These are phyloP conservation scores for Troides oblongomaculatus DNA, from an alignment of 2,888 invertebrate species.

Conservation along the genomic window DNA sequence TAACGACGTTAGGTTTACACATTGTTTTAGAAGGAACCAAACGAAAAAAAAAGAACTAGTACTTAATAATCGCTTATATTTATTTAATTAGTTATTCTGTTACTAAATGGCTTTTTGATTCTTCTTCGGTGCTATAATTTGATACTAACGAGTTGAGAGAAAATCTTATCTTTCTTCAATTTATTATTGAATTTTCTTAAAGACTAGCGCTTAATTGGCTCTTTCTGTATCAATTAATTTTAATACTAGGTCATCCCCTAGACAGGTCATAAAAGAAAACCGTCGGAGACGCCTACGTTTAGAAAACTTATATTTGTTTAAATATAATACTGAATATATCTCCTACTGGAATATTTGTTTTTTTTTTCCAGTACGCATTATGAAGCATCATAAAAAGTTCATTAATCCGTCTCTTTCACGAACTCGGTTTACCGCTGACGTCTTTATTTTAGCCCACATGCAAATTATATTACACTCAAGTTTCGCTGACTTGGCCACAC, in stretches of 20 bases:
- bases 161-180: too few relatives aligned
- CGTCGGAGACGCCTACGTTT: too few relatives aligned
- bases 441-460: conserved; percentile 62
- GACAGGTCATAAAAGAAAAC: too few relatives aligned
- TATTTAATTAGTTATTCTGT: too few relatives aligned
- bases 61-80: neutral
- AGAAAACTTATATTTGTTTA: neutral
- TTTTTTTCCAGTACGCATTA: neutral
- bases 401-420: conserved; percentile 21
- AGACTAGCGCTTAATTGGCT: too few relatives aligned
- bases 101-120: too few relatives aligned
- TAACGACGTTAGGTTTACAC: neutral
- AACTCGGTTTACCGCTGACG: conserved; percentile 48
- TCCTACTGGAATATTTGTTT: neutral
- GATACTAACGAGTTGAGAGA: too few relatives aligned
- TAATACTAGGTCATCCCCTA: too few relatives aligned
- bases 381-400: neutral
- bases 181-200: too few relatives aligned
- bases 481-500: conserved; percentile 65
- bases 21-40: neutral
- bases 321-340: neutral
- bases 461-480: conserved; percentile 71
- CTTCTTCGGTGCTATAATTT: too few relatives aligned
- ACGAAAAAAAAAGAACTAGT: neutral
- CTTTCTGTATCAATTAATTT: too few relatives aligned